Base-by-base conservation (phyloP, 2,797 vertebrate genomes). In the Clamator glandarius region DNA sequence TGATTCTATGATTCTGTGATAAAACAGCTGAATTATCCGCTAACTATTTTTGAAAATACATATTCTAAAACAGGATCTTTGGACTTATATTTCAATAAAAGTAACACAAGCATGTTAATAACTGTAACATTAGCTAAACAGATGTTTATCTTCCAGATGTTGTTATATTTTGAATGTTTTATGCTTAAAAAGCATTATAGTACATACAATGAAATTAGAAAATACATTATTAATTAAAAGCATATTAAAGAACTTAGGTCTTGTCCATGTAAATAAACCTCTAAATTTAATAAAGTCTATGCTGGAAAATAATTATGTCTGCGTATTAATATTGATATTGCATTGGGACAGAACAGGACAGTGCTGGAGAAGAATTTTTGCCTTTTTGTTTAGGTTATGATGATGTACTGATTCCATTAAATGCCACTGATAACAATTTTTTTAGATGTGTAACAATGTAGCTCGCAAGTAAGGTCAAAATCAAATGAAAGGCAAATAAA, bases 391-490 rank as follows among this genome's bases (percentile, higher is more conserved):
- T 84, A 88, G 33, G 26, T 67, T 84, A 83, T 28, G 31, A 18
- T 76, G n/a, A 85, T 70, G 64, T 33, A 90, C n/a, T 87, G 75
- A 58, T 87, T 92, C 70, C 50, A 93, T 79, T 93, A 94, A 92
- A 82, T 74, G 66, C 41, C 64, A 77, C 44, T 61, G 36, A 48
- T 57, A 67, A 63, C 75, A 79, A 42, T 85, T 82, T 24, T 90
- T 95, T 92, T 84, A 57, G 59, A 80, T 54, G 26, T 58, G 44
- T 41, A 82, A 77, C 20, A 63, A 52, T 6, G 5, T 26, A 59
- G 29, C 9, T 64, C 46, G 41, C 39, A 87, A 87, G 41, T 63
- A 64, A 82, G 39, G 55, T 82, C 66, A 91, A 91, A 81, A 66
- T 62, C 15, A 77, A 89, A 85, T 79, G 2, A 76, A 57, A 92